Evolutionary conservation across 2,888 invertebrate species (phyloP), one percentile per base, ranked within the genome.

Genomic region (Xanthostigma xanthostigma): DNA sequence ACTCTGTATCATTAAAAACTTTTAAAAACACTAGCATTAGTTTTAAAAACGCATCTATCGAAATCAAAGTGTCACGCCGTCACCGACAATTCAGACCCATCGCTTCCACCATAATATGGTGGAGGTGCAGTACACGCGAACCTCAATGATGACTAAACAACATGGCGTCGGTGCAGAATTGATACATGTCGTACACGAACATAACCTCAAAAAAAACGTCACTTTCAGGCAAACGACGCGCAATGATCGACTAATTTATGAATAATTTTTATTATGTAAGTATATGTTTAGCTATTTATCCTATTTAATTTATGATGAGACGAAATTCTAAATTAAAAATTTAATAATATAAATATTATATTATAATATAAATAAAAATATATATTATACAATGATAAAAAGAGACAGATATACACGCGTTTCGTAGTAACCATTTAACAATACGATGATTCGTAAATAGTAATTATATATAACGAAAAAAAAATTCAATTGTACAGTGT

Each of bases 251-350:
- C 27, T 27, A 27, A 27, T 27, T 27, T 27, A 38, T 12, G 8
- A 38, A 38, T 38, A 5, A 8, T 12, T 12, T n/a, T 38, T 6
- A 38, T 38, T 38, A 38, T 12, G 38, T 13, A 38, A 38, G 38
- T 38, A 8, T 12, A 38, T 13, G 13, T 12, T n/a, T 38, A 38
- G 12, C n/a, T 38, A 38, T 3, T 27, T 38, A 38, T 38, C n/a
- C 38, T 33, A 17, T 36, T 39, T 46, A 14, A 34, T 46, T 45
- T 46, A 17, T 64, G 65, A 62, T 60, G 63, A 65, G 66, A 67
- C 66, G 66, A 67, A 67, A 67, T 67, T 67, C 67, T 67, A 67
- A 67, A 66, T 62, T 66, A 64, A 46, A 34, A 46, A 27, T 40
- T 39, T 40, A 36, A 36, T 65, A 65, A 64, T 61, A 65, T 65